Evolutionary conservation across 2,113 vertebrate species (phyloP).

Genomic region (Cinclus mexicanus): DNA sequence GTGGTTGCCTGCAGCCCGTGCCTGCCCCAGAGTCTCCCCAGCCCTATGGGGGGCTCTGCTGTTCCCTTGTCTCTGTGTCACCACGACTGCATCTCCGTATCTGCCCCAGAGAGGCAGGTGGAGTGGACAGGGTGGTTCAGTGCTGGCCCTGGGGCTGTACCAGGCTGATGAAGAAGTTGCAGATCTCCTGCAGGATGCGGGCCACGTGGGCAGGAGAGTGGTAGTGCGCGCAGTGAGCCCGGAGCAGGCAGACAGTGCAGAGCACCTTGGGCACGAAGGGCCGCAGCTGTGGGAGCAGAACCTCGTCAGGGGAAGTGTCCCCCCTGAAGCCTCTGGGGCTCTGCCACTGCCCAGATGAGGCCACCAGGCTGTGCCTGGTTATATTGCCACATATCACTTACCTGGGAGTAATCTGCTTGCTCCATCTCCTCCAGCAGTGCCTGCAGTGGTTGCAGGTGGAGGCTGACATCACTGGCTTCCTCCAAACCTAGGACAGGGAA

Average conservation of each 20-base stretch:
- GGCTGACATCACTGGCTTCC: slow-evolving; percentile 73
- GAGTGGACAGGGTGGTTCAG: neutral
- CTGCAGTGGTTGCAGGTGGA: slow-evolving; percentile 71
- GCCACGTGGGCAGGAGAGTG: slow-evolving; percentile 37
- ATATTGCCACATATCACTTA: neutral
- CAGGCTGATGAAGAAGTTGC: slow-evolving; percentile 79
- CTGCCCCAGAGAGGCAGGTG: too few species aligned
- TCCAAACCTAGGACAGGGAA: slow-evolving; percentile 65
- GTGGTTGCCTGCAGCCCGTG: neutral
- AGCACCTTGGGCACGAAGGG: slow-evolving; percentile 59
- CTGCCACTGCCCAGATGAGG: rapidly evolving
- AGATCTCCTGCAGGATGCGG: slow-evolving; percentile 79
- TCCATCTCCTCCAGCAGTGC: slow-evolving; percentile 72
- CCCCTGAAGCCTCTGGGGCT: neutral
- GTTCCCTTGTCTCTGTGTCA: neutral
- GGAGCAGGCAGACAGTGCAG: slow-evolving; percentile 69
- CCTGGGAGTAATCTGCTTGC: slow-evolving; percentile 67
- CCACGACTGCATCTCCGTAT: rapidly evolving
- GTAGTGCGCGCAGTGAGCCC: slow-evolving; percentile 73
- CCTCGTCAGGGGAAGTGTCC: neutral
- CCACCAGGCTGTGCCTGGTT: neutral
- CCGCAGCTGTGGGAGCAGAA: slow-evolving; percentile 63
- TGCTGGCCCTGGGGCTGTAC: slow-evolving; percentile 39
- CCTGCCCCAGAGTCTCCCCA: neutral
- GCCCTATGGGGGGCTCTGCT: rapidly evolving